Evolutionary conservation across 2,888 invertebrate species (phyloP), one percentile per base, ranked within the genome.

Genomic region (Stenolophus ochropezus): DNA sequence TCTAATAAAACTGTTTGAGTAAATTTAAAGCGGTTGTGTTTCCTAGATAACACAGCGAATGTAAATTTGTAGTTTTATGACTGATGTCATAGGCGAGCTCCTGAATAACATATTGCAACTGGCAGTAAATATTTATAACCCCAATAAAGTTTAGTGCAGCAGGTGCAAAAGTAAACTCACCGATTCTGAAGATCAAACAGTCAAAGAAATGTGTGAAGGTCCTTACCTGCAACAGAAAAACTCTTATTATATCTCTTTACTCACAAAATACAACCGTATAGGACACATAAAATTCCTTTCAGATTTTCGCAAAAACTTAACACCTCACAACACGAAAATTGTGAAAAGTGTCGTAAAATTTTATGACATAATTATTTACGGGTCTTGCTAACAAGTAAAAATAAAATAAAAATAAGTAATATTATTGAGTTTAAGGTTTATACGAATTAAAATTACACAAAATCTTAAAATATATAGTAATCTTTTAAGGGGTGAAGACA

Each of bases 221-320:
- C 4, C 65, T 69, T 69, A 69, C 65, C 65, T 69, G 65, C 4
- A 69, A 69, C 4, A 69, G 20, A 69, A 69, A 69, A 69, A 33
- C 8, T 61, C 14, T 69, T 69, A 33, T 33, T 69, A 11, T 27
- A 6, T 42, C 11, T 42, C 0, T 42, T 1, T 11, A 8, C 11
- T 11, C 33, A 4, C 14, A 51, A 51, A 5, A 16, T n/a, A n/a
- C 14, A 8, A 2, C 5, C 16, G n/a, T 51, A 16, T n/a, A 51
- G 14, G 14, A 51, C 8, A 51, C 51, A 51, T 42, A 42, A 42
- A 33, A 42, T 2, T 42, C 33, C 11, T 11, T 42, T 42, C 25
- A 61, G 1, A 23, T 61, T 61, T 23, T 25, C 11, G n/a, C 61
- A 23, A 61, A 21, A 61, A 42, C 11, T 8, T 42, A 42, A 42